phyloP scores from a whole-genome alignment of 2,797 vertebrate genomes.

The Periparus ater region DNA sequence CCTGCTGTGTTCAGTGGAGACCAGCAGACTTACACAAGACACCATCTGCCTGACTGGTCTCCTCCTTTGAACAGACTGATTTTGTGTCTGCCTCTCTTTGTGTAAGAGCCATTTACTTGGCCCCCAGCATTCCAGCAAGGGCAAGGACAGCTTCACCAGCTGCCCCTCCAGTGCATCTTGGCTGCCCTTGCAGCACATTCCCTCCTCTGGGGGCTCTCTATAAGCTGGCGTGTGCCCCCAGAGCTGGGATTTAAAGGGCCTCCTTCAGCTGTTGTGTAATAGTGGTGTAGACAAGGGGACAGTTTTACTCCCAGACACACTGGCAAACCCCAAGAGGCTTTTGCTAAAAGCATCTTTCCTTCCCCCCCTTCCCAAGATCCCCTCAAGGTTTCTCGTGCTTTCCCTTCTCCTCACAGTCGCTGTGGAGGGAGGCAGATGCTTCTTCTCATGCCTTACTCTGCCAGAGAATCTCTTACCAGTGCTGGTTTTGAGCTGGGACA shows the following conservation, averaged over 20 bases:
- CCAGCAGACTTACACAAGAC: background rate
- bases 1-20: background rate
- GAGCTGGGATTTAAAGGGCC: background rate
- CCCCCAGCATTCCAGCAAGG: background rate
- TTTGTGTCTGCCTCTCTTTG: background rate
- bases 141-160: background rate
- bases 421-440: background rate
- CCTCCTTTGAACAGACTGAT: background rate
- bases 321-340: background rate
- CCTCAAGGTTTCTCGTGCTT: background rate
- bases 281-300: background rate
- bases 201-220: background rate
- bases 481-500: background rate
- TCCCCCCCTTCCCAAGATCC: background rate
- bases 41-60: background rate
- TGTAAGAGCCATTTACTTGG: background rate
- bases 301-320: background rate
- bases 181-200: background rate
- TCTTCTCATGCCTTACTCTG: background rate
- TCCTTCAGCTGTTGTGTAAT: accelerated
- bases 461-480: background rate
- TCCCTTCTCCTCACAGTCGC: background rate
- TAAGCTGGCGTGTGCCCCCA: accelerated
- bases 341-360: background rate
- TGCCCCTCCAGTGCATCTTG: accelerated